Evolutionary conservation across 2,113 vertebrate genomes (phyloP).

Genomic region (Sorex fumeus): DNA sequence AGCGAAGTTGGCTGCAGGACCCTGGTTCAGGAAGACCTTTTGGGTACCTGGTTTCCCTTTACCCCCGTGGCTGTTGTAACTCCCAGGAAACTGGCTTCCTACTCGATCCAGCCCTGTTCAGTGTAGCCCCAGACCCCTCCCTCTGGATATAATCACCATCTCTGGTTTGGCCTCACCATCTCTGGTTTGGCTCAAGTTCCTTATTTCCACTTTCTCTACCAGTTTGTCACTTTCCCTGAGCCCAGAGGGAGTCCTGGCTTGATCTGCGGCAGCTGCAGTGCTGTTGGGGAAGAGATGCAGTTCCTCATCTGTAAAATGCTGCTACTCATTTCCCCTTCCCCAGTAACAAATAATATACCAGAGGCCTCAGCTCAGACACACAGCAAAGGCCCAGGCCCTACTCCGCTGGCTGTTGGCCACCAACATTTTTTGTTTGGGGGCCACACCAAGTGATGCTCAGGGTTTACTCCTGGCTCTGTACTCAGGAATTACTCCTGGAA

Average conservation of each 20-base stretch:
- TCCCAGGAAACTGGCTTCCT: background rate
- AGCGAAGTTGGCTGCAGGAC: background rate
- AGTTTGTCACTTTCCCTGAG: slow-evolving; percentile 7
- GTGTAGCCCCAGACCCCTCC: background rate
- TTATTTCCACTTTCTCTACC: slow-evolving; percentile 7
- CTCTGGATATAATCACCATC: background rate
- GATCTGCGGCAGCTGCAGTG: background rate
- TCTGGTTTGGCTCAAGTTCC: background rate
- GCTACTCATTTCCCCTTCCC: background rate
- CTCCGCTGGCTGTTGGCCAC: background rate
- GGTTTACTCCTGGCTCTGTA: too few relatives aligned
- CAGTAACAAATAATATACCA: background rate
- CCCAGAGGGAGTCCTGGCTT: background rate
- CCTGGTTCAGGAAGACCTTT: background rate
- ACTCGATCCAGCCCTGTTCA: background rate
- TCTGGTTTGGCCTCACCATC: background rate
- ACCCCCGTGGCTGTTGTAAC: background rate
- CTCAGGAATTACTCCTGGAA: too few relatives aligned
- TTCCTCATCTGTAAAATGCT: slow-evolving; percentile 34
- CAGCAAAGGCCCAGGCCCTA: too few relatives aligned
- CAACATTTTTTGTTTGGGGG: too few relatives aligned
- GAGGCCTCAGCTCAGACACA: background rate
- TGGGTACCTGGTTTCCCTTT: background rate
- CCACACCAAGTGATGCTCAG: too few relatives aligned
- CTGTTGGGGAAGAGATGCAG: background rate